These are phyloP conservation scores for Dasypogon diadema DNA, from an alignment of 2,888 invertebrate genomes.

Conservation along the genomic window DNA sequence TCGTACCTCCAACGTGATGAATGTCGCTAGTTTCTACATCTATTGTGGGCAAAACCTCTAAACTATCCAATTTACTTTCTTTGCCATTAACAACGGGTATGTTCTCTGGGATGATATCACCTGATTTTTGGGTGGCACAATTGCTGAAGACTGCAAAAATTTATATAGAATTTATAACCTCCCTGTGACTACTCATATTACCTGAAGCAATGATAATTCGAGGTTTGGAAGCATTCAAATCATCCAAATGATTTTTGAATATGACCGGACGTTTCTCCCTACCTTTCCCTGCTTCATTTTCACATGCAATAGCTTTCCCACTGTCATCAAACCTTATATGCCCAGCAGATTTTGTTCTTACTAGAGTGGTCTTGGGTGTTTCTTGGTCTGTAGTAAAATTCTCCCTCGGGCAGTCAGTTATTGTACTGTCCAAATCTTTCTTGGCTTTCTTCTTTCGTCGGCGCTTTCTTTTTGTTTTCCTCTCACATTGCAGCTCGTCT, in stretches of 20 bases:
- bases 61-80: too few relatives aligned
- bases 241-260: not conserved
- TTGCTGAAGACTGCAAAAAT: not conserved
- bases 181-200: not conserved
- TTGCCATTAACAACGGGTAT: too few relatives aligned
- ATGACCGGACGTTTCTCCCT: not conserved
- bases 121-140: not conserved
- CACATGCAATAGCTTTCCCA: too few relatives aligned
- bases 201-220: not conserved
- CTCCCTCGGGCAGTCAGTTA: not conserved
- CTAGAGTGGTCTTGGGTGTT: not conserved
- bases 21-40: not conserved
- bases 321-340: conserved; percentile 16
- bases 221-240: not conserved
- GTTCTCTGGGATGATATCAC: too few relatives aligned
- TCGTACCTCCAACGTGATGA: not conserved
- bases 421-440: not conserved
- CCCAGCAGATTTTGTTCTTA: not conserved
- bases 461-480: not conserved
- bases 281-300: too few relatives aligned
- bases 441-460: conserved; percentile 6
- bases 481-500: not conserved
- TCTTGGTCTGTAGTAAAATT: not conserved
- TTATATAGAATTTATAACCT: not conserved
- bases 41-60: too few relatives aligned